These are phyloP conservation scores for Esox lucius DNA, from an alignment of 2,797 vertebrate genomes.

Conservation along the genomic window DNA sequence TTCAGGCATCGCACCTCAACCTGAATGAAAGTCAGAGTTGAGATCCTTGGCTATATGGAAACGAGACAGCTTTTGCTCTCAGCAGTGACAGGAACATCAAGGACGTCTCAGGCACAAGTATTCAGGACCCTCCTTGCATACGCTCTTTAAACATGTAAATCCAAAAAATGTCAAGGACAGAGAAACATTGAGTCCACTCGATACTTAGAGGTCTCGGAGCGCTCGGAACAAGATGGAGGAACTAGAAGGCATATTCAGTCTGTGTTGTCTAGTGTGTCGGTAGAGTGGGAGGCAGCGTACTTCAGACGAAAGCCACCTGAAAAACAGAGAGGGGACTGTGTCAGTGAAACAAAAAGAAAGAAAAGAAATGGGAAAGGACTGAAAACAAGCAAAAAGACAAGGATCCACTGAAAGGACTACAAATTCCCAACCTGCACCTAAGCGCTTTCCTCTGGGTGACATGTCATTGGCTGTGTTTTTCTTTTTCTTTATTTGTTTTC, in stretches of 20 bases:
- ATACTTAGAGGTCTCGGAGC: background rate
- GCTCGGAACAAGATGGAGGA: slow-evolving; percentile 9
- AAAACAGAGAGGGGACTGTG: slow-evolving; percentile 53
- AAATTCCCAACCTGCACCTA: slow-evolving; percentile 75
- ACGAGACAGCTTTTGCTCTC: slow-evolving; percentile 11
- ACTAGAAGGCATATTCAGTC: slow-evolving; percentile 76
- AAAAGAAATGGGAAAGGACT: background rate
- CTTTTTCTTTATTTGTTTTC: background rate
- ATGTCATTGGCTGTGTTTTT: background rate
- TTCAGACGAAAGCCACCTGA: slow-evolving; percentile 94
- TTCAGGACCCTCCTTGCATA: slow-evolving; percentile 41
- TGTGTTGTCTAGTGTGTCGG: slow-evolving; percentile 88
- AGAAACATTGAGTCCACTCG: background rate
- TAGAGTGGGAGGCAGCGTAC: slow-evolving; percentile 85
- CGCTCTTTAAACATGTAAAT: slow-evolving; percentile 4
- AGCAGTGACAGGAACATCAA: background rate
- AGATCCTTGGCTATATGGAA: slow-evolving; percentile 20
- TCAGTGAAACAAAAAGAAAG: slow-evolving; percentile 2
- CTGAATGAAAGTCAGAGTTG: no score
- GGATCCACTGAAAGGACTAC: slow-evolving; percentile 79
- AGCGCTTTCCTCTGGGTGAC: slow-evolving; percentile 1
- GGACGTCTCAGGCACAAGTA: slow-evolving; percentile 58
- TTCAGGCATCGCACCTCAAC: no score
- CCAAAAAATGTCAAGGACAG: background rate
- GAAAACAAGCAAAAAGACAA: background rate